Base-by-base conservation (phyloP, 2,113 vertebrate species). In the Acrocephalus arundinaceus region DNA sequence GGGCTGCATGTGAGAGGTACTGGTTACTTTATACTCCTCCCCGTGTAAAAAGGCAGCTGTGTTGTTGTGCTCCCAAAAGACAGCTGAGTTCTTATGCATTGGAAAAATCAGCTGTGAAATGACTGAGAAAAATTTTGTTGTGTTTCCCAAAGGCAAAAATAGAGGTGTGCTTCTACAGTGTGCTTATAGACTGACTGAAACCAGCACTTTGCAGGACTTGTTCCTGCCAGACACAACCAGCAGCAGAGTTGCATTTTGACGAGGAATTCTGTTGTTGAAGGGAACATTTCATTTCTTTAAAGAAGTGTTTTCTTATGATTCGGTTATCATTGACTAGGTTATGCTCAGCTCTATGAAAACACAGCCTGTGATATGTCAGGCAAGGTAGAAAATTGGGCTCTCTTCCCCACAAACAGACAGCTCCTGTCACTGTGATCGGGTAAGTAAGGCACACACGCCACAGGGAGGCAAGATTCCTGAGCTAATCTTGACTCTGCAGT, bases 81-180 rank as follows among this genome's bases (percentile, higher is more conserved):
- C 23, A 31, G 18, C 21, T 3, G 15, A 55, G 65, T 63, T 92
- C 76, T 74, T 51, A 13, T 15, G 43, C 43, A 19, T 23, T 90
- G 82, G 82, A 93, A 96, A 95, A 93, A 73, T 59, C 85, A 93
- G 31, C 79, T 63, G 75, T 73, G 86, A 94, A 96, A 85, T 7
- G 35, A 55, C 51, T 59, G 67, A 83, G 63, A 57, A 91, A 86
- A 90, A 59, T 66, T 13, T 62, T 3, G 13, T 33, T 45, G 39
- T 39, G 11, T 74, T 83, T 93, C 83, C 67, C 35, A 67, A 74
- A 86, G 55, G 43, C 39, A 73, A 73, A 84, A 94, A 35, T 31
- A 86, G 46, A 74, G 49, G n/a, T 4, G 19, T 31, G 15, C 27
- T 85, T 78, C 7, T 54, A 33, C 25, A 41, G n/a, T 43, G 52